These are phyloP conservation scores for Drosophila trapezifrons DNA, from an alignment of 1,140 invertebrate species.

Conservation along the genomic window DNA sequence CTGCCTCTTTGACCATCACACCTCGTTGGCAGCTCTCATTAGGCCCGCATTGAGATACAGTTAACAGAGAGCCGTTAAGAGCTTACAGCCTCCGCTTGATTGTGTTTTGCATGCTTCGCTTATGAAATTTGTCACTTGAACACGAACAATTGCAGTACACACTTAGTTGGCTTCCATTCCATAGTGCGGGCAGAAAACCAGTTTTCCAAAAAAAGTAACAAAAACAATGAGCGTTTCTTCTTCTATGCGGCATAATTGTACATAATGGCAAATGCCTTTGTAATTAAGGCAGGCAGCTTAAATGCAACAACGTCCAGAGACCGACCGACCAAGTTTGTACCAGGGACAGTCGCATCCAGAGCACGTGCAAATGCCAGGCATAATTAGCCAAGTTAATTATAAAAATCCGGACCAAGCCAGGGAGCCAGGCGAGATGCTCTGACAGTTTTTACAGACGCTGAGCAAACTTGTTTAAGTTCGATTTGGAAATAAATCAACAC, in stretches of 20 bases:
- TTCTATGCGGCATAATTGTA: constrained; percentile 50
- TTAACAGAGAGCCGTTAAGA: constrained; percentile 24
- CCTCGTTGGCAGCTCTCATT: constrained; percentile 8
- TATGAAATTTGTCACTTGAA: constrained; percentile 51
- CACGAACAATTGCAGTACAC: constrained; percentile 62
- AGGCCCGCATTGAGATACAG: constrained; percentile 26
- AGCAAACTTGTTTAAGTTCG: constrained; percentile 68
- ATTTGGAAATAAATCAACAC: constrained; percentile 70
- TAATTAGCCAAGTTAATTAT: constrained; percentile 80
- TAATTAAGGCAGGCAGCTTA: constrained; percentile 57
- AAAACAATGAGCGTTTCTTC: constrained; percentile 28
- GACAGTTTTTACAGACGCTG: constrained; percentile 43
- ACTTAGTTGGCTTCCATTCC: constrained; percentile 73
- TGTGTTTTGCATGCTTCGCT: constrained; percentile 32
- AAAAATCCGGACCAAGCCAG: constrained; percentile 52
- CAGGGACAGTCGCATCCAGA: constrained; percentile 27
- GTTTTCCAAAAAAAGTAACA: constrained; percentile 29
- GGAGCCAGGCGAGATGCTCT: constrained; percentile 16
- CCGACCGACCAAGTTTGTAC: constrained; percentile 23
- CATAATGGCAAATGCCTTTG: constrained; percentile 66
- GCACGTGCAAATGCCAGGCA: constrained; percentile 70
- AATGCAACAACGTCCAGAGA: constrained; percentile 32
- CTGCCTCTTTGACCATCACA: constrained; percentile 32
- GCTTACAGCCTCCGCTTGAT: not conserved
- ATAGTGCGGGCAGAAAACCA: constrained; percentile 45